Evolutionary conservation across 2,888 invertebrate species (phyloP).

Genomic region (Callimorpha dominula): DNA sequence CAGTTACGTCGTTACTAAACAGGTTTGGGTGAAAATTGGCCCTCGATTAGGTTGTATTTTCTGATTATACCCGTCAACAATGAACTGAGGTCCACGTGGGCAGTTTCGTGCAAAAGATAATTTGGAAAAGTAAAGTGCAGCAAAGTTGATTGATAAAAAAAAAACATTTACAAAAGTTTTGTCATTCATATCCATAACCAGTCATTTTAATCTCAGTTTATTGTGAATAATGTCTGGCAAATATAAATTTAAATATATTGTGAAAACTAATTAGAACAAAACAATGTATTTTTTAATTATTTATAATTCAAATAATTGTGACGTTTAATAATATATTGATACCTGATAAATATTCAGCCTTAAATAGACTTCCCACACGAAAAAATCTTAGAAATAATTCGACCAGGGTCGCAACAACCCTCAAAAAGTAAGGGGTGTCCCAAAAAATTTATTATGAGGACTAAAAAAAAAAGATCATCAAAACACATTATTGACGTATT

Average conservation of each 20-base stretch:
- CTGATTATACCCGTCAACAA: neutral
- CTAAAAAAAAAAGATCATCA: too few species aligned
- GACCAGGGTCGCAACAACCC: too few species aligned
- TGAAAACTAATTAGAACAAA: constrained; percentile 5
- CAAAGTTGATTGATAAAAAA: neutral
- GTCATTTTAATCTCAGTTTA: constrained; percentile 35
- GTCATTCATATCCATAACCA: constrained; percentile 9
- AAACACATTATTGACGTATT: too few species aligned
- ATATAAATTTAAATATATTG: constrained; percentile 15
- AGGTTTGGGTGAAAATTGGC: neutral
- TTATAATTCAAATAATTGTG: neutral
- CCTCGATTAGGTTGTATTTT: neutral
- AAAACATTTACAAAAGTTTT: constrained; percentile 25
- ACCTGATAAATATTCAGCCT: constrained; percentile 2
- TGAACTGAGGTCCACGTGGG: too few species aligned
- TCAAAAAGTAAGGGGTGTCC: too few species aligned
- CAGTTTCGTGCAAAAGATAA: too few species aligned
- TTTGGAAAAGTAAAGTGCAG: neutral
- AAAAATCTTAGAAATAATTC: neutral
- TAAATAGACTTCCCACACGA: neutral
- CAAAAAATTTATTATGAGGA: too few species aligned
- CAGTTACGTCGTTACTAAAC: neutral
- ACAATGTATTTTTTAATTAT: constrained; percentile 3
- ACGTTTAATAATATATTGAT: neutral
- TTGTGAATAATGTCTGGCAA: constrained; percentile 31